These are phyloP conservation scores for Dryomyza anilis DNA, from an alignment of 2,888 invertebrate genomes.

Conservation along the genomic window DNA sequence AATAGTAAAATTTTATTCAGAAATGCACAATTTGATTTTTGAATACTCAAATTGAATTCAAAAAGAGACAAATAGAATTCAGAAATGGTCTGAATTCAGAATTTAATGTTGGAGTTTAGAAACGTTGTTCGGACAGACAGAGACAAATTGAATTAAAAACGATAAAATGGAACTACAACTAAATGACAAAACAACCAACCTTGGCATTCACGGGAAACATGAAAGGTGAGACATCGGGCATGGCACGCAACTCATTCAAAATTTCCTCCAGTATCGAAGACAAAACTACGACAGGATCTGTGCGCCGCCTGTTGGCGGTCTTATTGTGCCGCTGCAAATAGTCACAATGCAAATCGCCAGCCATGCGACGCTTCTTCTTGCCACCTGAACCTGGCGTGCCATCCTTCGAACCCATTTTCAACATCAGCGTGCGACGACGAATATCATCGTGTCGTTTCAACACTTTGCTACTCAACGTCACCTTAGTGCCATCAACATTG, in stretches of 20 bases:
- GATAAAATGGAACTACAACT: too few species aligned
- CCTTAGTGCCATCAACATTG: conserved; percentile 93
- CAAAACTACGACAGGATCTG: conserved; percentile 95
- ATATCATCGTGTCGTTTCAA: conserved; percentile 89
- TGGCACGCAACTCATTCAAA: conserved; percentile 86
- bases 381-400: conserved; percentile 68
- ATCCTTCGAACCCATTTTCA: conserved; percentile 81
- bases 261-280: conserved; percentile 90
- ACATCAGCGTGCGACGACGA: conserved; percentile 75
- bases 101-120: too few species aligned
- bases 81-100: too few species aligned
- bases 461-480: conserved; percentile 85
- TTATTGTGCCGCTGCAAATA: conserved; percentile 82
- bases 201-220: conserved; percentile 93
- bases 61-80: too few species aligned
- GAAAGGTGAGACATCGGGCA: conserved; percentile 93
- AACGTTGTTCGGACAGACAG: too few species aligned
- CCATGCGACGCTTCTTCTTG: conserved; percentile 71
- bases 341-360: conserved; percentile 78
- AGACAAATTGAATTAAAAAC: too few species aligned
- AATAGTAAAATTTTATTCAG: too few species aligned
- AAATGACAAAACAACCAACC: too few species aligned
- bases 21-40: too few species aligned
- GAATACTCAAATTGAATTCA: too few species aligned
- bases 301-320: conserved; percentile 87